phyloP scores from a whole-genome alignment of 2,797 vertebrate genomes.

The Denticeps clupeoides region DNA sequence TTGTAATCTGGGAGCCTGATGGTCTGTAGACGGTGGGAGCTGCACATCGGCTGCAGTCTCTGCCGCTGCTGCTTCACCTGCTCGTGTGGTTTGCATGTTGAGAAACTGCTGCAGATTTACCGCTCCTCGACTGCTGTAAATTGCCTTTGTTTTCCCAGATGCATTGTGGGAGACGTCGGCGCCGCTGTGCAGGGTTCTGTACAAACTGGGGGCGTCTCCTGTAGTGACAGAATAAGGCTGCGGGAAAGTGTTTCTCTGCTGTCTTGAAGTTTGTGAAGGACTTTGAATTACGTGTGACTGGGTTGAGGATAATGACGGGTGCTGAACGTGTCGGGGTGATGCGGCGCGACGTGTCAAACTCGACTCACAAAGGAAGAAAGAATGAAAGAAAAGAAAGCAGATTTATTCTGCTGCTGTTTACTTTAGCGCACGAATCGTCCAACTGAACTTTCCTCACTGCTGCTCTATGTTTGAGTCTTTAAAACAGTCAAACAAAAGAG shows the following conservation, averaged over 20 bases:
- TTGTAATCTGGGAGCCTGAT: too few relatives aligned
- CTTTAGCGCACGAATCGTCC: conserved; percentile 8
- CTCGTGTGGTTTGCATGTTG: conserved; percentile 10
- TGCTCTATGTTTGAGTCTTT: too few relatives aligned
- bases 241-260: conserved; percentile 24
- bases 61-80: background rate
- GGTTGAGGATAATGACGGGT: conserved; percentile 34
- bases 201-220: conserved; percentile 24
- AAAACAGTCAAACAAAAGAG: too few relatives aligned
- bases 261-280: conserved; percentile 29
- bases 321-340: conserved; percentile 23
- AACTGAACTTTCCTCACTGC: background rate
- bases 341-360: conserved; percentile 21
- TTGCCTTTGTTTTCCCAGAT: conserved; percentile 31
- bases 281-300: conserved; percentile 37
- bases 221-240: conserved; percentile 38
- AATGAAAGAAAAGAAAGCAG: conserved; percentile 21
- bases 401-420: conserved; percentile 26
- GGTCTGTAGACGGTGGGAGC: too few relatives aligned
- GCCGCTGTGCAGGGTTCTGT: conserved; percentile 10
- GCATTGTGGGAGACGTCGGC: conserved; percentile 33
- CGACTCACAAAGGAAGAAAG: too few relatives aligned
- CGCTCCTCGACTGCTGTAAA: conserved; percentile 17
- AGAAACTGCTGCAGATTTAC: background rate
- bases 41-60: background rate